Percentiles rank a stretch among this genome's conserved stretches.
Conservation (phyloP, 2,888 invertebrate genomes). For the Agonopterix arenella region DNA sequence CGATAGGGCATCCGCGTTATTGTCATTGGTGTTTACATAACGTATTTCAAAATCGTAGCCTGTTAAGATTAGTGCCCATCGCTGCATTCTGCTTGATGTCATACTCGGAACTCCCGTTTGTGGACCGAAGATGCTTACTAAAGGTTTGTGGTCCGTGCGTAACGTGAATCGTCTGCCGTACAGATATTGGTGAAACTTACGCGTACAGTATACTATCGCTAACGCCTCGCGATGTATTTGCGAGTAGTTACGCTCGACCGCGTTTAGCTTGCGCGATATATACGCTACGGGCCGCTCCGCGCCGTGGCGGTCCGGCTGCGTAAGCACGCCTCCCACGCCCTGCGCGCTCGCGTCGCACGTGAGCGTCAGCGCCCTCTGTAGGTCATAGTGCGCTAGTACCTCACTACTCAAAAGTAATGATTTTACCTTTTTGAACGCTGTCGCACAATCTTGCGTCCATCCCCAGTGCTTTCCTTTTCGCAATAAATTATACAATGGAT, state of each 20-base stretch:
- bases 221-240: slow-evolving; percentile 10
- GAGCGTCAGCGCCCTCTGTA: background rate
- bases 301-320: background rate
- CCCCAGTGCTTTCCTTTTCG: background rate
- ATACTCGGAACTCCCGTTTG: slow-evolving; percentile 6
- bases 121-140: slow-evolving; percentile 6
- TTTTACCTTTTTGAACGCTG: background rate
- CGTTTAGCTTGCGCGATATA: slow-evolving; percentile 4
- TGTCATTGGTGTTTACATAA: slow-evolving; percentile 8
- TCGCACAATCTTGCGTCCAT: background rate
- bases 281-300: slow-evolving; percentile 7
- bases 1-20: background rate
- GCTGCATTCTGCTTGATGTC: slow-evolving; percentile 9
- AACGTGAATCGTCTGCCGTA: slow-evolving; percentile 5
- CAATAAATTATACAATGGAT: background rate
- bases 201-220: slow-evolving; percentile 4
- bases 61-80: slow-evolving; percentile 10
- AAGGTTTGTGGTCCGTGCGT: background rate
- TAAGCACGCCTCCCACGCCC: background rate
- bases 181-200: slow-evolving; percentile 7
- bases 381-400: slow-evolving; percentile 5
- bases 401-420: background rate
- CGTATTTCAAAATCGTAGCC: slow-evolving; percentile 9
- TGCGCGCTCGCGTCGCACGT: slow-evolving; percentile 7
- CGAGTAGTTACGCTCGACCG: slow-evolving; percentile 1